phyloP scores from a whole-genome alignment of 2,888 invertebrate genomes.

The Ornithoptera alexandrae region DNA sequence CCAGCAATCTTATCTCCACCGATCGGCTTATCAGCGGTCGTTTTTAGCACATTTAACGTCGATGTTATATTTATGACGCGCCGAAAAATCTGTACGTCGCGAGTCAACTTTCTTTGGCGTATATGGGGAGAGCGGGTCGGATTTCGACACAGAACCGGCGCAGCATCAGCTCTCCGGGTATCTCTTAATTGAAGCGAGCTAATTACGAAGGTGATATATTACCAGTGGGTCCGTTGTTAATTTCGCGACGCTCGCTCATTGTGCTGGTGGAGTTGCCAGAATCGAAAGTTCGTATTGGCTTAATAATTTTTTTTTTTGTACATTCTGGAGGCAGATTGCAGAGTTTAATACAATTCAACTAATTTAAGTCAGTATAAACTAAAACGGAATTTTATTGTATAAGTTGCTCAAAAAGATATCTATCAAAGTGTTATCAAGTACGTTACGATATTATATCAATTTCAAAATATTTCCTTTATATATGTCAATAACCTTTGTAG shows the following conservation, averaged over 20 bases:
- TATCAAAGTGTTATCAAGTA: background rate
- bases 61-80: conserved; percentile 17
- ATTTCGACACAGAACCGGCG: conserved; percentile 47
- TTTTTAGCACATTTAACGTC: conserved; percentile 18
- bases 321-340: background rate
- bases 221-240: conserved; percentile 33
- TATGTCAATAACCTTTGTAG: conserved; percentile 7
- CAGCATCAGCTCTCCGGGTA: conserved; percentile 32
- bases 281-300: background rate
- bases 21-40: conserved; percentile 16
- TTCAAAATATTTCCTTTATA: conserved; percentile 1
- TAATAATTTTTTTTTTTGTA: background rate
- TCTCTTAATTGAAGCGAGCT: conserved; percentile 44
- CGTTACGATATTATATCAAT: background rate
- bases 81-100: conserved; percentile 50
- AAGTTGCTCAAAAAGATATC: conserved; percentile 1
- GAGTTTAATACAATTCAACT: too few species aligned
- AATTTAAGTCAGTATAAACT: too few species aligned
- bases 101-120: conserved; percentile 67
- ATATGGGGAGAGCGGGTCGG: conserved; percentile 53
- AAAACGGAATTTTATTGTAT: background rate
- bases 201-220: conserved; percentile 38
- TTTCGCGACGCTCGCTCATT: conserved; percentile 9
- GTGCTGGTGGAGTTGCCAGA: background rate
- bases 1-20: conserved; percentile 16